Base-by-base conservation (phyloP, 2,113 vertebrate genomes). In the Anguilla rostrata region DNA sequence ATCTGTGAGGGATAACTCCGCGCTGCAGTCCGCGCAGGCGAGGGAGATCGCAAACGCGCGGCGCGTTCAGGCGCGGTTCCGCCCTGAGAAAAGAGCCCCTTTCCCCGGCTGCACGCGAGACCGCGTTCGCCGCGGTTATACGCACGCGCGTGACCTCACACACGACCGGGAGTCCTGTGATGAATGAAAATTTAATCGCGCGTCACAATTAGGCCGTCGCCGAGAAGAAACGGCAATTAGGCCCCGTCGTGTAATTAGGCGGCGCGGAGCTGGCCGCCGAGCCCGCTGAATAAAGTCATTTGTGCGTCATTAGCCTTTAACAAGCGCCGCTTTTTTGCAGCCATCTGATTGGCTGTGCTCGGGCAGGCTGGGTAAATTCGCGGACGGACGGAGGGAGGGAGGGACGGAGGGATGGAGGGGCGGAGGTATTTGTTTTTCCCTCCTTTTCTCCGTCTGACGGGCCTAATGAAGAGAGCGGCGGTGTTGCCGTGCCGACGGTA, bases 281-380 rank as follows among this genome's bases (percentile, higher is more conserved):
- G 87, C 85, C 84, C 89, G 78, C 86, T 91, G 90, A 90, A 88
- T 89, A 89, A 88, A 91, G 87, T 87, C 86, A 86, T 90, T 91
- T 90, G 89, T 78, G 88, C 81, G 88, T 90, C 91, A 91, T 92
- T 92, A 90, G 90, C 89, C 87, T 91, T 90, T 92, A 91, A 91
- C 90, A 90, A 90, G 89, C 90, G 86, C 87, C 87, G 87, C 90
- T 91, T 91, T 91, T 91, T 71, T 89, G 71, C 49, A 78, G 39
- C 56, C 71, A 34, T 78, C 39, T 56, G 41, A 41, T 87, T 49
- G 78, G 43, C 81, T 56, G 57, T 39, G 86, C 87, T 89, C 85
- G 86, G 80, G 83, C 80, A 88, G 75, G 84, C 86, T 86, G 60
- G 40, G 83, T 88, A 87, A 90, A 34, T 0, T 88, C 81, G 66